These are phyloP conservation scores for Sminthurides aquaticus DNA, from an alignment of 2,888 invertebrate species.

Conservation along the genomic window DNA sequence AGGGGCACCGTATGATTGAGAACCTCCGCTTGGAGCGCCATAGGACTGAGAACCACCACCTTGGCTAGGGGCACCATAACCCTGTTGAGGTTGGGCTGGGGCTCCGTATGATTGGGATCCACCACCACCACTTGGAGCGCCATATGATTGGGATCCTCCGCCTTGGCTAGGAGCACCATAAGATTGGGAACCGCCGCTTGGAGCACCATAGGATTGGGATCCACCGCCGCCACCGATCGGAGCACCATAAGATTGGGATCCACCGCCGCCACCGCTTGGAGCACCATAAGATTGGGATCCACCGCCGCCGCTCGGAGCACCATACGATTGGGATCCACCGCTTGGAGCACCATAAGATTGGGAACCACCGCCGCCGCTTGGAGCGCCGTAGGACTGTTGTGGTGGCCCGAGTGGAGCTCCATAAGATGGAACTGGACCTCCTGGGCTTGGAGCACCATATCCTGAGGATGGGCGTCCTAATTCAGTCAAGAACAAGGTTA, in stretches of 20 bases:
- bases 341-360: background rate
- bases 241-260: background rate
- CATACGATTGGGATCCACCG: background rate
- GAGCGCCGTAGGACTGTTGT: slow-evolving; percentile 1
- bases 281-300: slow-evolving; percentile 4
- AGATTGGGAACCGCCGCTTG: background rate
- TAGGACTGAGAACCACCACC: background rate
- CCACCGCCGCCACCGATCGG: background rate
- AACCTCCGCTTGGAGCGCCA: background rate
- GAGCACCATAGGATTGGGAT: background rate
- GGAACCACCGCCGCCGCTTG: background rate
- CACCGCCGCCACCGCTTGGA: background rate
- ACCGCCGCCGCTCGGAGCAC: background rate
- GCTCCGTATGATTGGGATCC: slow-evolving; percentile 1
- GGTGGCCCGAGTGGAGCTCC: background rate
- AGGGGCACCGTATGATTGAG: background rate
- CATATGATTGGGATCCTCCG: background rate
- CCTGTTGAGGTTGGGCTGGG: background rate
- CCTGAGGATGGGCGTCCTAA: slow-evolving; percentile 3
- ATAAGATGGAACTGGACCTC: background rate
- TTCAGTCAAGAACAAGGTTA: background rate
- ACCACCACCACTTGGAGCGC: slow-evolving; percentile 1
- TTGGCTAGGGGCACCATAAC: background rate
- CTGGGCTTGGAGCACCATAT: background rate
- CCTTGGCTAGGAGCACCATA: background rate